Evolutionary conservation across 2,888 invertebrate genomes (phyloP).

Genomic region (Bruchidius siliquastri): DNA sequence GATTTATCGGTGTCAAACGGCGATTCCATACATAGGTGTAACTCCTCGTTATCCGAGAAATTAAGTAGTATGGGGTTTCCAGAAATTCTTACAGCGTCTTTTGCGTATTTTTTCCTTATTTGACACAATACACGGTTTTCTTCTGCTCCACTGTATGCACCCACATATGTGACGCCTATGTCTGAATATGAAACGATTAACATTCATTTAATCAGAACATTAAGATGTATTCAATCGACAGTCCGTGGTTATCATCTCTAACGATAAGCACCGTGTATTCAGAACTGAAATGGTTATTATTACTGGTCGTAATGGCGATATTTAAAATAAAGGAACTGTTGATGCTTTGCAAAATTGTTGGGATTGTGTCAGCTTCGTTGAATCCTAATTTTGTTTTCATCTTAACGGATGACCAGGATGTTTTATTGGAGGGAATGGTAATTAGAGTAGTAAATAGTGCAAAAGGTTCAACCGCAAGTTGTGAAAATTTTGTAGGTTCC

Average conservation of each 20-base stretch:
- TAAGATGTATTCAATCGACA: not conserved
- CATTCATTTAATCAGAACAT: not conserved
- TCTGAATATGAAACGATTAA: not conserved
- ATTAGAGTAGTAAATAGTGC: conserved; percentile 37
- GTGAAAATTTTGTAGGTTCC: conserved; percentile 55
- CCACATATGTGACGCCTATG: not conserved
- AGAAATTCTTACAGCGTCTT: no score
- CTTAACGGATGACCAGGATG: conserved; percentile 83
- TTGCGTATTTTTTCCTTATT: no score
- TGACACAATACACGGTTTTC: not conserved
- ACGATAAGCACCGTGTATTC: not conserved
- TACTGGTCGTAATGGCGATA: not conserved
- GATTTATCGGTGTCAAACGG: no score
- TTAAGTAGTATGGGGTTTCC: no score
- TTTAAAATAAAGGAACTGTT: not conserved
- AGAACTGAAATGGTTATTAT: not conserved
- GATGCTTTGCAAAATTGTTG: not conserved
- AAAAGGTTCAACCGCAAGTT: not conserved
- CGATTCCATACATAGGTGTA: no score
- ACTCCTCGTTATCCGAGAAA: no score
- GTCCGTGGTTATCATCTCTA: not conserved
- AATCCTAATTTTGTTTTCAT: conserved; percentile 70
- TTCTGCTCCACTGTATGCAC: not conserved
- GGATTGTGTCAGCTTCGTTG: not conserved
- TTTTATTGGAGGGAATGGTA: conserved; percentile 72